These are phyloP conservation scores for Cephus spinipes DNA, from an alignment of 2,888 invertebrate genomes.

Conservation along the genomic window DNA sequence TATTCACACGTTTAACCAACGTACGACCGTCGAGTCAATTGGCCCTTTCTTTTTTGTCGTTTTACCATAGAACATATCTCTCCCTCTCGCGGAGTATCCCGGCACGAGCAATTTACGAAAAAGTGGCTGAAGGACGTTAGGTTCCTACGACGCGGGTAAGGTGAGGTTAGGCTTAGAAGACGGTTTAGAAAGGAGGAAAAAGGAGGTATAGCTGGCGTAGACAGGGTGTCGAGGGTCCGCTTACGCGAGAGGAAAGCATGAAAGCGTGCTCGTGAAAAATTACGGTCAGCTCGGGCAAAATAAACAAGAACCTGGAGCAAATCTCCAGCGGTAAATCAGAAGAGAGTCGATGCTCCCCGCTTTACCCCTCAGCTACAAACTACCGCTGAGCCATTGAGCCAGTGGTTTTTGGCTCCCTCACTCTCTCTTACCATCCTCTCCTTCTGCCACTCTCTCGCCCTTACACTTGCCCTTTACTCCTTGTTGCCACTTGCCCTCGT, in stretches of 20 bases:
- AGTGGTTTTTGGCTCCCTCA: not conserved
- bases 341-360: conserved; percentile 23
- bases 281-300: conserved; percentile 31
- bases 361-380: not conserved
- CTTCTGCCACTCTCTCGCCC: not conserved
- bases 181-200: not conserved
- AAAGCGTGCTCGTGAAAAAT: conserved; percentile 29
- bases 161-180: not conserved
- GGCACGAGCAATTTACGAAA: not conserved
- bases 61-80: not conserved
- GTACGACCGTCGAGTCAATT: not conserved
- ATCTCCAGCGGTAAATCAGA: conserved; percentile 39
- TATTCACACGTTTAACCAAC: not conserved
- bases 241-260: not conserved
- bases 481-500: conserved; percentile 5
- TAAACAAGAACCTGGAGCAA: conserved; percentile 37
- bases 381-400: not conserved
- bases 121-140: not conserved
- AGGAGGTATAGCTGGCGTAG: not conserved
- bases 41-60: not conserved
- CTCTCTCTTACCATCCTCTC: not conserved
- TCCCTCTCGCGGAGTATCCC: not conserved
- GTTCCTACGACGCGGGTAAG: not conserved
- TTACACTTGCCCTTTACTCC: not conserved
- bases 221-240: not conserved